Percentiles rank a stretch among this genome's conserved stretches.
These are phyloP conservation scores for Leptopilina syphax DNA, from an alignment of 2,888 invertebrate species.

Conservation along the genomic window DNA sequence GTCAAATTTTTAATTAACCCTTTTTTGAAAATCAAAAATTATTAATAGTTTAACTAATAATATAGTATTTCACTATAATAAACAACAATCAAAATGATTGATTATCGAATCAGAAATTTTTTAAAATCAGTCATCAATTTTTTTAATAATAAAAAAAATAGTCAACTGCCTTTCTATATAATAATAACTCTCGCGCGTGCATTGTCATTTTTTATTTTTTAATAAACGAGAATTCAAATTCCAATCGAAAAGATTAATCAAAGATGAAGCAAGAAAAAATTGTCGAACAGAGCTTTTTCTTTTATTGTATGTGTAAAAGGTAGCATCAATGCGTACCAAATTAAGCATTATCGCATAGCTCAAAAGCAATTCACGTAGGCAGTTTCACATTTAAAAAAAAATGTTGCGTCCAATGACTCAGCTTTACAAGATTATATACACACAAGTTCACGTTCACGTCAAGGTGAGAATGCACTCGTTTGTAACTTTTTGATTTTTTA, in stretches of 20 bases:
- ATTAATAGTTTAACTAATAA: too few species aligned
- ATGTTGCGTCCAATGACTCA: constrained; percentile 52
- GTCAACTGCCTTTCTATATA: too few species aligned
- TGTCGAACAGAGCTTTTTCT: not conserved
- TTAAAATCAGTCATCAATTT: too few species aligned
- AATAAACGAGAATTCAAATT: not conserved
- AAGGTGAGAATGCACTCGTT: constrained; percentile 39
- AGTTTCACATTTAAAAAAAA: constrained; percentile 27
- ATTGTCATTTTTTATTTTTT: too few species aligned
- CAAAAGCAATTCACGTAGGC: constrained; percentile 29
- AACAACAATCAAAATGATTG: too few species aligned
- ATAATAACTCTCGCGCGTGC: too few species aligned
- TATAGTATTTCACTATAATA: too few species aligned
- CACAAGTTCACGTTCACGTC: constrained; percentile 47
- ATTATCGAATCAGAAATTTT: too few species aligned
- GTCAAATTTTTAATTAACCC: too few species aligned
- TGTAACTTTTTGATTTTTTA: too few species aligned
- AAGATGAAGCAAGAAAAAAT: not conserved
- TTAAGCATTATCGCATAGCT: constrained; percentile 32
- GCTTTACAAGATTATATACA: constrained; percentile 50
- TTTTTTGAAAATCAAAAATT: too few species aligned
- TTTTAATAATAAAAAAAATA: too few species aligned
- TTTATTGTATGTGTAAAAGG: not conserved
- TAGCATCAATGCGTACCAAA: constrained; percentile 29
- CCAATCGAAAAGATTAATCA: constrained; percentile 14